Evolutionary conservation across 2,888 invertebrate species (phyloP).

Genomic region (Atrina japonica): DNA sequence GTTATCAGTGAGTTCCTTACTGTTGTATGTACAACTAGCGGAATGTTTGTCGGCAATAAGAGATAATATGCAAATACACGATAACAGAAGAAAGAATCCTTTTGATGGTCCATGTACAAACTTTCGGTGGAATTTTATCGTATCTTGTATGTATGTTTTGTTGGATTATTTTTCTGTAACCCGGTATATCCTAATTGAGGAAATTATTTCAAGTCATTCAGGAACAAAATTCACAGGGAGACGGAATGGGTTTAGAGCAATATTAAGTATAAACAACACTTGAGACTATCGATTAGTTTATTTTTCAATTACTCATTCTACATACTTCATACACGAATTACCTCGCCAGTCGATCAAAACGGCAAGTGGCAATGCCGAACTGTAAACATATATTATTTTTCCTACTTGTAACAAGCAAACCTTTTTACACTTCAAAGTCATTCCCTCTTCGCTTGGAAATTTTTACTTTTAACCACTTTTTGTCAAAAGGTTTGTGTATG

Average conservation of each 20-base stretch:
- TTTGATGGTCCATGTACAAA: slow-evolving; percentile 15
- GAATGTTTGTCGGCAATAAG: slow-evolving; percentile 30
- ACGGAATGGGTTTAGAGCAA: neutral
- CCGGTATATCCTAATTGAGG: too few species aligned
- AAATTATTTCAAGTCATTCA: too few species aligned
- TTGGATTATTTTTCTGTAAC: too few species aligned
- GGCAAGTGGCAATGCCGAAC: neutral
- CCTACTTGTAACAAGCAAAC: too few species aligned
- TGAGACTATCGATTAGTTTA: slow-evolving; percentile 10
- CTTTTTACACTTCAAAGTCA: too few species aligned
- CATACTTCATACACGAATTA: slow-evolving; percentile 16
- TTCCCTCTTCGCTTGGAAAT: too few species aligned
- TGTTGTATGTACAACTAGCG: slow-evolving; percentile 10
- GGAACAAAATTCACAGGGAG: neutral
- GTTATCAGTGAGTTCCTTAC: slow-evolving; percentile 15
- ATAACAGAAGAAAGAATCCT: slow-evolving; percentile 28
- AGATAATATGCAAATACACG: slow-evolving; percentile 32
- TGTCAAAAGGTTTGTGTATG: too few species aligned
- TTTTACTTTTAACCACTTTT: too few species aligned
- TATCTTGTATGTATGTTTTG: too few species aligned
- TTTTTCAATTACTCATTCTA: slow-evolving; percentile 17
- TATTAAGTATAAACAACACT: slow-evolving; percentile 14
- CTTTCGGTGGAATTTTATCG: too few species aligned
- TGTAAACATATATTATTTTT: too few species aligned
- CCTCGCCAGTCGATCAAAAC: slow-evolving; percentile 3